Conservation (phyloP, 1,140 invertebrate species). For the Marisa cornuarietis region DNA sequence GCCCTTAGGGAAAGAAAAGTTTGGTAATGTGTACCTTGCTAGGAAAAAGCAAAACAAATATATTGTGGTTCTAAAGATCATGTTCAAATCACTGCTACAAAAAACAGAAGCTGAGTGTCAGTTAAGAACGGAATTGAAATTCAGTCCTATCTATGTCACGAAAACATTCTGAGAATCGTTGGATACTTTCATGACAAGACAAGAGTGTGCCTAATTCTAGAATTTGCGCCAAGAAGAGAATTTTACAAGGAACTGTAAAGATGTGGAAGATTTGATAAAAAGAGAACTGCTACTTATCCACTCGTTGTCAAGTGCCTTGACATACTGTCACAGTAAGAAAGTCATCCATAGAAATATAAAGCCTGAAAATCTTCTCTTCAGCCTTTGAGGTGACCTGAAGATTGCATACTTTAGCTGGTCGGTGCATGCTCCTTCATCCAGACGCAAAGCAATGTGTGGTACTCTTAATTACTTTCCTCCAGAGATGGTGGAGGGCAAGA, state of each 20-base stretch:
- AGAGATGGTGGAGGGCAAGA: slow-evolving; percentile 91
- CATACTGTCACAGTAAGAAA: slow-evolving; percentile 92
- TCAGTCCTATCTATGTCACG: slow-evolving; percentile 91
- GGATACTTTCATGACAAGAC: slow-evolving; percentile 93
- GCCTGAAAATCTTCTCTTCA: slow-evolving; percentile 92
- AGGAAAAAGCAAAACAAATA: slow-evolving; percentile 92
- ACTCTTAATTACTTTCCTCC: slow-evolving; percentile 96
- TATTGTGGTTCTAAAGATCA: slow-evolving; percentile 92
- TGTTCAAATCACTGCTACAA: slow-evolving; percentile 92
- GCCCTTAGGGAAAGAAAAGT: slow-evolving; percentile 96
- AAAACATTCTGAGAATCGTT: slow-evolving; percentile 87
- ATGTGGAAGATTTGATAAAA: slow-evolving; percentile 70
- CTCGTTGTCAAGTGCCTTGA: slow-evolving; percentile 87
- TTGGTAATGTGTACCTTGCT: slow-evolving; percentile 97
- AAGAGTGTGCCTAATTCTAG: slow-evolving; percentile 89
- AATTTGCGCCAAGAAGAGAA: slow-evolving; percentile 92
- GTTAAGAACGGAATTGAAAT: slow-evolving; percentile 95
- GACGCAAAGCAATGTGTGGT: slow-evolving; percentile 91
- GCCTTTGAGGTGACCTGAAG: slow-evolving; percentile 86
- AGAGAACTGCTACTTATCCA: slow-evolving; percentile 70
- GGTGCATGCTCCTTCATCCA: slow-evolving; percentile 91
- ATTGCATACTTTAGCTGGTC: slow-evolving; percentile 99
- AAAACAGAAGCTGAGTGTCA: slow-evolving; percentile 92
- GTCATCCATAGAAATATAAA: slow-evolving; percentile 93
- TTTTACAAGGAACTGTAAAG: slow-evolving; percentile 74